A percentile compares a stretch with the other conserved stretches of the same genome.
These are phyloP conservation scores for Podotricha telesiphe DNA, from an alignment of 2,888 invertebrate species.

Conservation along the genomic window DNA sequence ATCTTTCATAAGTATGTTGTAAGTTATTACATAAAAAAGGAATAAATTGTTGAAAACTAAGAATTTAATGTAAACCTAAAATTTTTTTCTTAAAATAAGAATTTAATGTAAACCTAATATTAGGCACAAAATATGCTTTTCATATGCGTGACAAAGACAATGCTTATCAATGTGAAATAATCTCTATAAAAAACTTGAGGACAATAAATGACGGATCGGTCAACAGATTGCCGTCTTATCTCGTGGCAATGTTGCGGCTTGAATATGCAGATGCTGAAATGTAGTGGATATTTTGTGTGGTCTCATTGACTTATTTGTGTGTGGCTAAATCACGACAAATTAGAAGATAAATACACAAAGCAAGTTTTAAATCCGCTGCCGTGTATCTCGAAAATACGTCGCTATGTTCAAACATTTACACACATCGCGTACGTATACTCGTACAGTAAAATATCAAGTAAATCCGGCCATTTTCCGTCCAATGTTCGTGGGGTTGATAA, in stretches of 20 bases:
- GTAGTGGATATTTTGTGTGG: conserved; percentile 9
- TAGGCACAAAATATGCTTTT: not conserved
- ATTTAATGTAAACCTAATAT: not conserved
- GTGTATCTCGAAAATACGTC: conserved; percentile 43
- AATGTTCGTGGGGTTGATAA: conserved; percentile 41
- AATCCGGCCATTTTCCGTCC: conserved; percentile 47
- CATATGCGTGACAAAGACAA: not conserved
- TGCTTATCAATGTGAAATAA: not conserved
- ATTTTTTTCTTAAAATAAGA: no score
- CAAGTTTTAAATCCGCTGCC: conserved; percentile 36
- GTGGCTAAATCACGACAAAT: conserved; percentile 27
- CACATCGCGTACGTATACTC: conserved; percentile 50
- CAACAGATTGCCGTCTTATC: conserved; percentile 11
- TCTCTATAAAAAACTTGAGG: conserved; percentile 12
- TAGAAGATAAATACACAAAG: conserved; percentile 31
- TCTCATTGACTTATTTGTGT: conserved; percentile 14
- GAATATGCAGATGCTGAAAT: conserved; percentile 16
- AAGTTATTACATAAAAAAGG: not conserved
- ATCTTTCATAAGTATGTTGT: not conserved
- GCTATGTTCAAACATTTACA: conserved; percentile 55
- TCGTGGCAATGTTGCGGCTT: not conserved
- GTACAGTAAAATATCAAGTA: conserved; percentile 50
- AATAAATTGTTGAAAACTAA: not conserved
- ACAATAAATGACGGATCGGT: conserved; percentile 25
- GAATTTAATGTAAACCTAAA: no score